Base-by-base conservation (phyloP, 2,113 vertebrate genomes). In the Cricetomys ansorgei region DNA sequence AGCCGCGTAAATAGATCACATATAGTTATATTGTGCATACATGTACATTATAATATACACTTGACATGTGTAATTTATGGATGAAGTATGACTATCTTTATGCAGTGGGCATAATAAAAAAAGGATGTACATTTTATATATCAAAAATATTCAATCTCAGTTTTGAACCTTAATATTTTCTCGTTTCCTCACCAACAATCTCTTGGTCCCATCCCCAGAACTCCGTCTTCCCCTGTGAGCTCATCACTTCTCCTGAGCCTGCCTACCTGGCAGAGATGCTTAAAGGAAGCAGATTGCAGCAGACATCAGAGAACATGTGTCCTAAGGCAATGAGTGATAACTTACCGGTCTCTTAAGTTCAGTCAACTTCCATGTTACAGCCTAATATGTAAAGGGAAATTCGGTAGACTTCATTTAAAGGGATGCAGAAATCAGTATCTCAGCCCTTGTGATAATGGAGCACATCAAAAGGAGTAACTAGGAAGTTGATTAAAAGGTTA, bases 71-170 rank as follows among this genome's bases (percentile, higher is more conserved):
- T 85, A 48, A 89, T 72, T 92, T 89, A 75, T 89, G 29, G 48
- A 88, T 87, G 40, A 62, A 75, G 48, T 88, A 4, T 92, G 79
- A 67, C 53, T 11, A 94, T 80, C 67, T 93, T 85, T 91, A 21
- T 34, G 84, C 17, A 92, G 43, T 84, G 40, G 64, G 73, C n/a
- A 88, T 5, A 76, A 91, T 53, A 40, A 37, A 88, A 94, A 88
- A 45, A 62, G 31, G 37, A 79, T 57, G 21, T n/a, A 67, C 72
- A 48, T n/a, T 75, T 90, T 86, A 34, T 84, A 64, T 88, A 83
- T 50, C 19, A 50, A 45, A 91, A 27, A 8, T 65, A n/a, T 13
- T 96, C 53, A 12, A 29, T 89, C 77, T 94, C 31, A 43, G 87
- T 88, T 84, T 64, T 90, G 88, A 94, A 23, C 59, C 11, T 48